Evolutionary conservation across 2,888 invertebrate genomes (phyloP), one percentile per base, ranked within the genome.

Genomic region (Ichneumoninae sp.): DNA sequence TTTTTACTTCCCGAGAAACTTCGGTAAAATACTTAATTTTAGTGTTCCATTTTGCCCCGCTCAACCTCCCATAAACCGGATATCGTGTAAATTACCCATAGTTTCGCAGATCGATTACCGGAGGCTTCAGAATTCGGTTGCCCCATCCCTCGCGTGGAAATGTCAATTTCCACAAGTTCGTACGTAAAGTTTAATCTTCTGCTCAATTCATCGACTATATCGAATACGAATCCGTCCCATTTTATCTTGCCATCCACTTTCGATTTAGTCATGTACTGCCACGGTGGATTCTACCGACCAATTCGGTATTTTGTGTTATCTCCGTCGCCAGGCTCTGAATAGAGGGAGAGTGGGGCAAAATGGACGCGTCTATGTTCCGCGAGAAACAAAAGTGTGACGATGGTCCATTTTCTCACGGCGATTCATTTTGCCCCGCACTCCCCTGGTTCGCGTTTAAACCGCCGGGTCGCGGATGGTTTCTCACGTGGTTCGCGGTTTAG

Each of bases 161-260:
- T 57, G 57, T 80, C 82, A 10, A 81, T 71, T 52, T 83, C 86
- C 40, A 93, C 89, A 0, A 95, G 92, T 3, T 91, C 93, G 82
- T 95, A 97, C 94, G 97, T 97, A 90, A 98, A 98, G 92, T 98
- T 98, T 76, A 98, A 94, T 88, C 95, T 96, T 65, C 94, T 95
- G 0, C 97, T 95, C 36, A 98, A 93, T 90, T 97, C 96, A 79
- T 96, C 95, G 0, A 98, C 93, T 65, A 98, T 96, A 90, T 98
- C 97, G 90, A 98, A 97, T 30, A 97, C 95, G 60, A 98, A 94
- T 1, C 98, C 98, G 1, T 95, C 94, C 89, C 96, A 96, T 75
- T 94, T 94, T 2, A 22, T 30, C 30, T 80, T 69, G 0, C 96
- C 96, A 1, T 95, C 94, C 72, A 95, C 94, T 88, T 96, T 96